A percentile compares a stretch with the other conserved stretches of the same genome.
These are phyloP conservation scores for Diogma glabrata DNA, from an alignment of 2,888 invertebrate genomes.

Conservation along the genomic window DNA sequence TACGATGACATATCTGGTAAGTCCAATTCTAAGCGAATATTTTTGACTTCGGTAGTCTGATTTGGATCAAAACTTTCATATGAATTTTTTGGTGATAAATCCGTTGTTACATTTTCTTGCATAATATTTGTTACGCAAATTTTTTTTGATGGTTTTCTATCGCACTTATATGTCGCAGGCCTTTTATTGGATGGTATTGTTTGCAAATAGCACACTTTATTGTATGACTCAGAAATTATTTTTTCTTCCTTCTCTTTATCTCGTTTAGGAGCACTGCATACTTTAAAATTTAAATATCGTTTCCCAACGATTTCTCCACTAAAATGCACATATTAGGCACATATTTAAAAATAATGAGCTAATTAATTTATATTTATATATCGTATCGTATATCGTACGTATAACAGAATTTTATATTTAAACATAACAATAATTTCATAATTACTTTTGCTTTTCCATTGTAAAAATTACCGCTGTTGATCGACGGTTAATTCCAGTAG, in stretches of 20 bases:
- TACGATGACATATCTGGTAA: slow-evolving; percentile 16
- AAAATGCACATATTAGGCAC: too few species aligned
- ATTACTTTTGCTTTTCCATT: slow-evolving; percentile 44
- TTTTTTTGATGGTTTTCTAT: background rate
- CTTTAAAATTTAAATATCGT: too few species aligned
- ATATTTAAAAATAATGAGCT: too few species aligned
- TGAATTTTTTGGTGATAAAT: background rate
- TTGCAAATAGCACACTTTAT: too few species aligned
- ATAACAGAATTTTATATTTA: too few species aligned
- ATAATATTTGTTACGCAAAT: background rate
- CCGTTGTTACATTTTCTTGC: background rate
- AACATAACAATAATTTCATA: too few species aligned
- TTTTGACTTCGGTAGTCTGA: background rate
- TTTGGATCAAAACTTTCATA: background rate
- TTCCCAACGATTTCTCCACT: too few species aligned
- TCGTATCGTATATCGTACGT: too few species aligned
- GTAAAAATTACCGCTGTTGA: slow-evolving; percentile 55
- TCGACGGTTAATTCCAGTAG: slow-evolving; percentile 50
- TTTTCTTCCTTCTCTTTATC: too few species aligned
- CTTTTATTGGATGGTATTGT: background rate
- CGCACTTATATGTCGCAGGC: background rate
- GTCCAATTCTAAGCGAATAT: slow-evolving; percentile 6
- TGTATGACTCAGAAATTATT: too few species aligned
- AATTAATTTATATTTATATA: too few species aligned
- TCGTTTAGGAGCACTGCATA: too few species aligned